Percentiles rank a stretch among this genome's conserved stretches.
Evolutionary conservation across 1,140 invertebrate genomes (phyloP).

Genomic region (Eriosoma lanigerum): DNA sequence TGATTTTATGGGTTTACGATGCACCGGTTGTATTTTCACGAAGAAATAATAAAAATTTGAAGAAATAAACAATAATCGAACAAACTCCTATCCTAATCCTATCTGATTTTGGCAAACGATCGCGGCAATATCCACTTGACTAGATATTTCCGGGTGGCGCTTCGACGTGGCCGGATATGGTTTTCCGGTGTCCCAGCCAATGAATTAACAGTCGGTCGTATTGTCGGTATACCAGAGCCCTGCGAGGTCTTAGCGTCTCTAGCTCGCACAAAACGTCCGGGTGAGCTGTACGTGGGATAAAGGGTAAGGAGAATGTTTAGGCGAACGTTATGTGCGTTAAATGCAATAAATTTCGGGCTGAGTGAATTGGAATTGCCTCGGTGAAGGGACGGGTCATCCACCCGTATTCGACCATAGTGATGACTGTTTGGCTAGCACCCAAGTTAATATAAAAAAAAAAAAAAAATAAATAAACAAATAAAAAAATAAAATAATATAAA

Average conservation of each 20-base stretch:
- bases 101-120: slow-evolving; percentile 43
- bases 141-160: slow-evolving; percentile 11
- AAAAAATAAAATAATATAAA: too few species aligned
- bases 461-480: neutral
- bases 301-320: neutral
- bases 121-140: slow-evolving; percentile 28
- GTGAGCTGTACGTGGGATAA: neutral
- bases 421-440: slow-evolving; percentile 37
- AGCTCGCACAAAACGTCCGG: neutral
- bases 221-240: slow-evolving; percentile 6
- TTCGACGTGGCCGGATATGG: slow-evolving; percentile 3
- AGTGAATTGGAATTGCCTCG: slow-evolving; percentile 40
- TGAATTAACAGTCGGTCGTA: slow-evolving; percentile 17
- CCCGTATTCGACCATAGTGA: slow-evolving; percentile 4
- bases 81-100: neutral
- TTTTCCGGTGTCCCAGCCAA: neutral
- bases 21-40: neutral
- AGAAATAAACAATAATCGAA: slow-evolving; percentile 28
- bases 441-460: slow-evolving; percentile 36
- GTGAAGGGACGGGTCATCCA: neutral
- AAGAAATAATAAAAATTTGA: neutral
- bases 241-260: neutral
- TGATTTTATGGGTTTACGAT: neutral
- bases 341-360: slow-evolving; percentile 42
- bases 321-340: neutral